These are phyloP conservation scores for Danaus chrysippus DNA, from an alignment of 2,888 invertebrate species.

Conservation along the genomic window DNA sequence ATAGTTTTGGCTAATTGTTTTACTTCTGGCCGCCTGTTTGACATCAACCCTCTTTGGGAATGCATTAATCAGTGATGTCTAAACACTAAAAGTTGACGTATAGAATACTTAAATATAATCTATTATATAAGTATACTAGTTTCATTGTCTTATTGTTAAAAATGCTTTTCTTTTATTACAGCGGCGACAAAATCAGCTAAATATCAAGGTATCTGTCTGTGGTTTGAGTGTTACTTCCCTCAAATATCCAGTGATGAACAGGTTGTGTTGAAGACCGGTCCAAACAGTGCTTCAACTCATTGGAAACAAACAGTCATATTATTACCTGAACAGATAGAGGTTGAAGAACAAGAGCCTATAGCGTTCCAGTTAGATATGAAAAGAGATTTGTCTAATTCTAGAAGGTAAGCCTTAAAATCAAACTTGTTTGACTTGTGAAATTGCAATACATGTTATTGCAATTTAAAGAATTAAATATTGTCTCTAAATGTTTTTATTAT, in stretches of 20 bases:
- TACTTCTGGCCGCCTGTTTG: too few species aligned
- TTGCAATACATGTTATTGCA: too few species aligned
- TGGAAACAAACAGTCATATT: constrained; percentile 96
- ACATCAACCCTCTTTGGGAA: too few species aligned
- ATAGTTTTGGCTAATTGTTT: too few species aligned
- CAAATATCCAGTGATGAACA: constrained; percentile 60
- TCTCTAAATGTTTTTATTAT: too few species aligned
- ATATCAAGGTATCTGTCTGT: constrained; percentile 87
- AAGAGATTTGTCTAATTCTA: constrained; percentile 64
- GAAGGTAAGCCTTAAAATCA: constrained; percentile 53
- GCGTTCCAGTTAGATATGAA: constrained; percentile 83
- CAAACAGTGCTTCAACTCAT: constrained; percentile 86
- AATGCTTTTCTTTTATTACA: constrained; percentile 32
- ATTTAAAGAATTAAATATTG: too few species aligned
- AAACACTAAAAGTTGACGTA: too few species aligned
- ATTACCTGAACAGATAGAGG: constrained; percentile 81
- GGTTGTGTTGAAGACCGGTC: constrained; percentile 86
- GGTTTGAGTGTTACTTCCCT: constrained; percentile 90
- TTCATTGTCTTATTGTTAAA: not conserved
- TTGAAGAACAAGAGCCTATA: constrained; percentile 81
- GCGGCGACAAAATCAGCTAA: constrained; percentile 78
- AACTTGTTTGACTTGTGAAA: too few species aligned
- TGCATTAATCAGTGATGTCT: too few species aligned
- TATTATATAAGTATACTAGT: too few species aligned
- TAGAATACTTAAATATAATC: too few species aligned